Conservation (phyloP, 2,113 vertebrate genomes). For the Aleadryas rufinucha region DNA sequence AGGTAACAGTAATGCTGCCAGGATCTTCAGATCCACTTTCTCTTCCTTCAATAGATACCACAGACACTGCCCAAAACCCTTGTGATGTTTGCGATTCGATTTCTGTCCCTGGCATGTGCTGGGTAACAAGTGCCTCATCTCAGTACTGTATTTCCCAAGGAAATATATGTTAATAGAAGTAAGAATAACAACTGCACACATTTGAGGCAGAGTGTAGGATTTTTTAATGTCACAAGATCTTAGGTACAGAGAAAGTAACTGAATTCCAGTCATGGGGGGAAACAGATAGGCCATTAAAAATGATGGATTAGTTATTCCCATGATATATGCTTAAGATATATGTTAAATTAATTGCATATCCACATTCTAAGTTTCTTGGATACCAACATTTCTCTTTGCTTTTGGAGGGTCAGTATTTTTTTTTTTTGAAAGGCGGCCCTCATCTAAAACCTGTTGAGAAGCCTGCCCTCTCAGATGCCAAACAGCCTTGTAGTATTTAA, state of each 20-base stretch:
- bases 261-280: not conserved
- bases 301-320: not conserved
- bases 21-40: not conserved
- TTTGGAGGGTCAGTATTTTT: not conserved
- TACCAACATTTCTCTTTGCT: not conserved
- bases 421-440: not conserved
- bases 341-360: not conserved
- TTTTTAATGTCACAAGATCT: not conserved
- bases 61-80: not conserved
- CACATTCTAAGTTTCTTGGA: not conserved
- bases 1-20: not conserved
- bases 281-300: not conserved
- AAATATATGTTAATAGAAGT: not conserved
- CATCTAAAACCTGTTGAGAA: not conserved
- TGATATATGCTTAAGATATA: not conserved
- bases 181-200: not conserved
- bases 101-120: not conserved
- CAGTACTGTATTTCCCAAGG: not conserved
- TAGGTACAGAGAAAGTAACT: not conserved
- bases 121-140: not conserved
- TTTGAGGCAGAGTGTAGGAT: not conserved
- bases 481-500: not conserved
- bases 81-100: accelerated
- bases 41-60: not conserved
- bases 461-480: not conserved